Evolutionary conservation across 2,888 invertebrate species (phyloP), one percentile per base, ranked within the genome.

Genomic region (Sipha maydis): DNA sequence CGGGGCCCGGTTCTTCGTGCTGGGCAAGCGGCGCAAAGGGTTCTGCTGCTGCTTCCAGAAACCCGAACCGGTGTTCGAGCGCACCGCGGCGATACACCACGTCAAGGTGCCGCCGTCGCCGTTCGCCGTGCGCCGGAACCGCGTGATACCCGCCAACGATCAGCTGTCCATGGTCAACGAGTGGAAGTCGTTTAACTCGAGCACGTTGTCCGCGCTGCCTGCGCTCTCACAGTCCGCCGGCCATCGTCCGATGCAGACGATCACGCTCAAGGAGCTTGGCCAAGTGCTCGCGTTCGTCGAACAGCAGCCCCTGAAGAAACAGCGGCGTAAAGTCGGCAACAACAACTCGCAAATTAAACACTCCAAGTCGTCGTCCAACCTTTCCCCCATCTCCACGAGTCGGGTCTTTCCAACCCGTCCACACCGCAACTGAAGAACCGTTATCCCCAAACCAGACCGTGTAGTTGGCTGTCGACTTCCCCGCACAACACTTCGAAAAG

Each of bases 371-470:
- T 92, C 92, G 17, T 92, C 93, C 14, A 92, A 92, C 67, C 92
- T 95, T 89, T 95, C 95, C 86, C 95, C 95, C 56, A 95, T 95
- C 86, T 95, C 86, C 94, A 95, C 89, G 95, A 95, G 91, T 95
- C 95, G 78, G 95, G 95, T 56, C 92, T 95, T 31, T 95, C 95
- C 79, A 95, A 95, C 92, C 95, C 91, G 56, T 90, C 91, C 19
- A 91, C 91, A 17, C 91, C 91, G 38, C 91, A 91, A 79, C 83
- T 91, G 90, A 89, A 89, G 80, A 89, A 90, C 78, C 90, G 90
- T 31, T 79, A 67, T 8, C 78, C 85, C 17, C 83, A 89, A 17
- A 76, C 90, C 8, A 85, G 85, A 83, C 88, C 86, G 54, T 85
- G 85, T 41, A 82, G 79, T 48, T 89, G 89, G 89, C 28, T 89